Conservation (phyloP, 2,888 invertebrate species). For the Sthenelais limicola region DNA sequence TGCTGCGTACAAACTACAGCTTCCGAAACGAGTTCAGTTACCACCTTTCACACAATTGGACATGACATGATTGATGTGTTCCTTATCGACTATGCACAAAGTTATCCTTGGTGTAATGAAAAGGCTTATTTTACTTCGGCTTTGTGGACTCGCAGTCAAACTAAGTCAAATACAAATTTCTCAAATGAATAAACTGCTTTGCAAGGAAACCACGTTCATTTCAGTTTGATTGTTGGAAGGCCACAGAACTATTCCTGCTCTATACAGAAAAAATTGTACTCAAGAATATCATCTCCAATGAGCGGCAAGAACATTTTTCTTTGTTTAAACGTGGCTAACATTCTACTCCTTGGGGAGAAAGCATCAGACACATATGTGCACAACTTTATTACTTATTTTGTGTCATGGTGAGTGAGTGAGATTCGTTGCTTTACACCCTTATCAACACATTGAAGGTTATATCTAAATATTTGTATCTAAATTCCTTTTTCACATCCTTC, state of each 20-base stretch:
- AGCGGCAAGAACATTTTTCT: conserved; percentile 54
- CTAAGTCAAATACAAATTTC: conserved; percentile 30
- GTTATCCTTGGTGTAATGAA: conserved; percentile 60
- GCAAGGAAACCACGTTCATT: conserved; percentile 53
- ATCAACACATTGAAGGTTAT: too few species aligned
- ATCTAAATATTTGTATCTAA: too few species aligned
- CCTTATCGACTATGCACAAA: conserved; percentile 62
- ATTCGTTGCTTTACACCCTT: too few species aligned
- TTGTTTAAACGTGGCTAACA: conserved; percentile 52
- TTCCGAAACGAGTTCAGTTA: background rate
- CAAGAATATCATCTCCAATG: conserved; percentile 42
- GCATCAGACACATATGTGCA: conserved; percentile 38
- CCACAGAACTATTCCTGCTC: conserved; percentile 58
- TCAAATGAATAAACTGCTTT: conserved; percentile 51
- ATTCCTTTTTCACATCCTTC: too few species aligned
- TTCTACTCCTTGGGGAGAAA: conserved; percentile 48
- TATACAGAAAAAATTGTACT: conserved; percentile 57
- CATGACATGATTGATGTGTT: conserved; percentile 40
- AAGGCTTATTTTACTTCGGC: conserved; percentile 51
- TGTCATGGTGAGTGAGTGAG: too few species aligned
- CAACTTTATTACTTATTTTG: conserved; percentile 43
- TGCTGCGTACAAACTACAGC: background rate
- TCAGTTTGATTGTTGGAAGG: conserved; percentile 57
- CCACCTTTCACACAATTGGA: conserved; percentile 30
- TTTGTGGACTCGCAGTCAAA: conserved; percentile 50